Base-by-base conservation (phyloP, 53 echinoderm and acorn worm genomes). In the Henricia sp. region DNA sequence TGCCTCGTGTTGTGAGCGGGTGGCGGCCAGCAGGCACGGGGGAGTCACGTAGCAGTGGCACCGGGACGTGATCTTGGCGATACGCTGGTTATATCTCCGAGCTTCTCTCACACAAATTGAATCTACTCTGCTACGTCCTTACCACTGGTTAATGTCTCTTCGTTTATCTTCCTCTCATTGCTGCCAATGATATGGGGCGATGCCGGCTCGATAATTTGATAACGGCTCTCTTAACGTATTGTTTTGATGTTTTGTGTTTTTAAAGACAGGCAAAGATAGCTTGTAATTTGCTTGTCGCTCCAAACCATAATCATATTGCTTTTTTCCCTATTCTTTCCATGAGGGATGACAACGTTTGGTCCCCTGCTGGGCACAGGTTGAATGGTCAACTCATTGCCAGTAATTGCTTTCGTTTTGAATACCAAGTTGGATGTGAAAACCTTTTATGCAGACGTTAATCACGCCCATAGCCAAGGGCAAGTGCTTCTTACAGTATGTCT, bases 31-130 rank as follows among this genome's bases (percentile, higher is more conserved):
- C 24, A 9, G 36, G 19, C 63, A 30, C 63, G 63, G 44, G 80
- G 80, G 64, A 80, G 64, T 63, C 80, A 80, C 80, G 80, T 80
- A 80, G 80, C 50, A 12, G 34, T 21, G 46, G 35, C 80, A 12
- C 63, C 46, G 63, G 80, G 63, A 80, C 80, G 80, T 80, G 80
- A 80, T 80, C 80, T 28, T 48, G 23, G 48, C 80, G 80, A 37
- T 44, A 64, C 62, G 80, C 43, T 33, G 80, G 64, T 35, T 62
- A 80, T 80, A 80, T 80, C 48, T 39, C 80, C 32, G n/a, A 48
- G 44, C 27, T 44, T 64, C 32, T 50, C 23, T 80, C 11, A 34
- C 62, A 32, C 80, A 80, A 80, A 80, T 80, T 80, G 80, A 80
- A 80, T 80, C 80, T 80, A 21, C 63, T 62, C 80, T 3, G 80